Base-by-base conservation (phyloP, 2,113 vertebrate genomes). In the Thymallus thymallus region DNA sequence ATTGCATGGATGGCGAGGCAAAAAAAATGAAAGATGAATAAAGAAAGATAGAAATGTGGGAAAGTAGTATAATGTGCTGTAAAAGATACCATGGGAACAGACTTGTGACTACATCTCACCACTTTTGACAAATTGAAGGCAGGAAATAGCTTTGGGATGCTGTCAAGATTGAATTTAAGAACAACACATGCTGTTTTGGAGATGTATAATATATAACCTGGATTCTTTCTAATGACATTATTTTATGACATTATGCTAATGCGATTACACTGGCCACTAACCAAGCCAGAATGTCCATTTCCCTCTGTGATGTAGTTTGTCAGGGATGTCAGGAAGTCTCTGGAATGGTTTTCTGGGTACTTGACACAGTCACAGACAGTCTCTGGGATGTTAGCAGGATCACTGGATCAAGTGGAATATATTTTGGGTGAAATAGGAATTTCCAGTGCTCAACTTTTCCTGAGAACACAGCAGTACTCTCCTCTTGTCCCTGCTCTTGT, bases 21-120 rank as follows among this genome's bases (percentile, higher is more conserved):
- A 41, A 41, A 29, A 93, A 82, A 90, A 74, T 82, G 88, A 90
- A 89, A 90, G 85, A 88, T 85, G 76, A 5, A 72, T 76, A 66
- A 58, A 87, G 13, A 79, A 55, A 20, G 20, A 20, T 55, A 88
- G 89, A 65, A 56, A 79, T 72, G 74, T 73, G 78, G 30, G 41
- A 4, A 46, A 76, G 72, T 79, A 70, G 62, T 68, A 51, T 56
- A 68, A 88, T 83, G 85, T 85, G 88, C 68, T 85, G 77, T 81
- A 81, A 87, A 81, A 80, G 62, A 76, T 86, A 80, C 86, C 81
- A 68, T 18, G 64, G 67, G 81, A 29, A 4, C 26, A 24, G 77
- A 74, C 83, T 58, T 85, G 63, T 12, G 73, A 73, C 68, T 78
- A 68, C 55, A 65, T 85, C 10, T 61, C 22, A 24, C 9, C 76